Evolutionary conservation across 1,140 invertebrate genomes (phyloP), one percentile per base, ranked within the genome.

Genomic region (Diabrotica undecimpunctata): DNA sequence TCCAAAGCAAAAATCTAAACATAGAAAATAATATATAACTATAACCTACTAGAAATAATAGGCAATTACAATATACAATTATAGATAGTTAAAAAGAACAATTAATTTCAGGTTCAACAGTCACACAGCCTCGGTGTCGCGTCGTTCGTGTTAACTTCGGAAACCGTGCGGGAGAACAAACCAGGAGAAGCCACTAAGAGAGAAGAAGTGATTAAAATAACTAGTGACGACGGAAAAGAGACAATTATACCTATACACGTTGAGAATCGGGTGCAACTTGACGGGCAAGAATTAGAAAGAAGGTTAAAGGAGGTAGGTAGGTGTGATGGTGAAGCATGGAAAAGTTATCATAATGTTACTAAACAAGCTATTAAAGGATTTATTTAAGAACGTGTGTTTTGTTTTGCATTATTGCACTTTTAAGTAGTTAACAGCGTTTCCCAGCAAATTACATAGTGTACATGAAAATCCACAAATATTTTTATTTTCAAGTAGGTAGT

Each of bases 121-220:
- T 78, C 81, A 54, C 81, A 81, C 63, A 79, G 77, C 54, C 75
- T 84, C 25, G 82, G 78, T 4, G 78, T 85, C 9, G 74, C 81
- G 10, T 85, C 84, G 10, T 84, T 81, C 67, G 81, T 84, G 35
- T 63, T 84, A 10, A 80, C 80, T 25, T 80, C 83, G 0, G 83
- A 84, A 64, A 81, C 78, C 0, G 68, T 81, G 0, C 68, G 71
- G 25, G 80, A 82, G 51, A 78, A 79, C 66, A 75, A 75, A 2
- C 73, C 77, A 4, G 74, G 79, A 41, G 66, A 74, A 5, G 46
- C 54, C 13, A 60, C 54, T 8, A 67, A 35, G 10, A 70, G 62
- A 54, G 70, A 71, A 50, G 73, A 75, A 63, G 46, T 70, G 0
- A 64, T 67, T 3, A 68, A 51, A 62, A 62, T 69, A 12, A 53